Percentiles rank a stretch among this genome's conserved stretches.
Evolutionary conservation across 2,113 vertebrate genomes (phyloP).

Genomic region (Sceloporus tristichus): DNA sequence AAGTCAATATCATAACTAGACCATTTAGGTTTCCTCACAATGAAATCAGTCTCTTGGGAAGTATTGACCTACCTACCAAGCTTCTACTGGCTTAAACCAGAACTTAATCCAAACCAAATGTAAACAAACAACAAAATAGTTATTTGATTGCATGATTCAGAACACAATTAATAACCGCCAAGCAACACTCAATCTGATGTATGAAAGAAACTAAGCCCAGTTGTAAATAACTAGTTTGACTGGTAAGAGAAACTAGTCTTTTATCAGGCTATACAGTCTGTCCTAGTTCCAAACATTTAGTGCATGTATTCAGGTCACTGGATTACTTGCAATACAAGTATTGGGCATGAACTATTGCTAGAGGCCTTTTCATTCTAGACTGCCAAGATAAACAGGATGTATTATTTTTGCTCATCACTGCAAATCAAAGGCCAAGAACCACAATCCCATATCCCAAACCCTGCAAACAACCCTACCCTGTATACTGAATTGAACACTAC

Average conservation of each 20-base stretch:
- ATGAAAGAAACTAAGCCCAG: neutral
- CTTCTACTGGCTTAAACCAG: neutral
- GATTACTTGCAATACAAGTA: neutral
- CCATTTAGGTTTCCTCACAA: neutral
- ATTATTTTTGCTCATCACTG: neutral
- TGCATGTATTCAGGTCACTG: neutral
- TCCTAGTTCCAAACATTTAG: neutral
- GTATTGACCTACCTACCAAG: neutral
- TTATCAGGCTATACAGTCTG: neutral
- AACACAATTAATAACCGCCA: neutral
- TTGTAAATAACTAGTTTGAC: neutral
- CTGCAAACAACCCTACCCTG: neutral
- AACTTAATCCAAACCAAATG: neutral
- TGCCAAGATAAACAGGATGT: conserved; percentile 11
- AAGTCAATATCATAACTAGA: neutral
- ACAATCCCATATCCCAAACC: neutral
- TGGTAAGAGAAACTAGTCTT: neutral
- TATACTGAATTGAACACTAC: neutral
- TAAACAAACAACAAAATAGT: neutral
- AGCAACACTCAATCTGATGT: neutral
- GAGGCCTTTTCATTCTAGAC: neutral
- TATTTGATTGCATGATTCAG: neutral
- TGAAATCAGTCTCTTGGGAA: neutral
- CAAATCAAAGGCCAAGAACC: neutral
- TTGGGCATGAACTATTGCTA: neutral